These are phyloP conservation scores for Oncopodura yosiiana DNA, from an alignment of 1,140 invertebrate genomes.

Conservation along the genomic window DNA sequence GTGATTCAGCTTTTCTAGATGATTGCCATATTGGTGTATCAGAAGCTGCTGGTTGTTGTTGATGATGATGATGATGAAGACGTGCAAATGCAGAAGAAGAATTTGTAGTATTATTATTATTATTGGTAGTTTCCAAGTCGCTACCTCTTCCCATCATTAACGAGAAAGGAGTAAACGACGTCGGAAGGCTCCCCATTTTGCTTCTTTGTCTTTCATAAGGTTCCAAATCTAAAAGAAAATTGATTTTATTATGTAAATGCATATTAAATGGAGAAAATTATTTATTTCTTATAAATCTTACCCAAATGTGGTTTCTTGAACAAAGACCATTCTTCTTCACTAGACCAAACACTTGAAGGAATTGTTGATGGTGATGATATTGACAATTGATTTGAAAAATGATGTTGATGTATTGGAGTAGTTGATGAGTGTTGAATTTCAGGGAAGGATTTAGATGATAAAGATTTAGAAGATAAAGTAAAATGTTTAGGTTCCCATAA, in stretches of 20 bases:
- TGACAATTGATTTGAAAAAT: too few relatives aligned
- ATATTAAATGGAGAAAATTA: background rate
- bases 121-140: background rate
- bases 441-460: background rate
- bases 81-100: too few relatives aligned
- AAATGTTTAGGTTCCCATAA: conserved; percentile 10
- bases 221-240: conserved; percentile 8
- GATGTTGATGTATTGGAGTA: too few relatives aligned
- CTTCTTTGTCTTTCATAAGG: conserved; percentile 10
- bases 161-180: conserved; percentile 15
- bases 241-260: background rate
- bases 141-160: background rate
- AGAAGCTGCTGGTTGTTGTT: too few relatives aligned
- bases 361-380: background rate
- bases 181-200: conserved; percentile 25
- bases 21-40: too few relatives aligned
- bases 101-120: too few relatives aligned
- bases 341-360: conserved; percentile 11
- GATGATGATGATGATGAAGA: too few relatives aligned
- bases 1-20: conserved; percentile 22
- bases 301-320: conserved; percentile 16
- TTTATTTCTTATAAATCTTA: background rate
- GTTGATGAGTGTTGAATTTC: background rate
- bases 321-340: conserved; percentile 24
- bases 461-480: background rate